Conservation (phyloP, 2,888 invertebrate species). For the Aphodius granarius region DNA sequence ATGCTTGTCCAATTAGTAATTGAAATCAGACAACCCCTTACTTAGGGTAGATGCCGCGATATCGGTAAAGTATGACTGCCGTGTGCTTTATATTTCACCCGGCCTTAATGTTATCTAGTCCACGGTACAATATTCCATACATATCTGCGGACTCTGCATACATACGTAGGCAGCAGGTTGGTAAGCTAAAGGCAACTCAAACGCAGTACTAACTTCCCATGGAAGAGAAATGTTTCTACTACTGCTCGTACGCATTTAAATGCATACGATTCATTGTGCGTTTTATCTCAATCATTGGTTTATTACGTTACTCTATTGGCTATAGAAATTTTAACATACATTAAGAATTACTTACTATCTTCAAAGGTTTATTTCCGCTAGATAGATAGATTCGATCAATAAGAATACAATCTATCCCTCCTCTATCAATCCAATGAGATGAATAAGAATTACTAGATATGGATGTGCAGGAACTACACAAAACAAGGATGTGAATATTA, state of each 20-base stretch:
- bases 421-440: too few species aligned
- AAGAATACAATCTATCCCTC: too few species aligned
- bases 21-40: slow-evolving; percentile 46
- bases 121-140: slow-evolving; percentile 17
- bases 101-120: slow-evolving; percentile 24
- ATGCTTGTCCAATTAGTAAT: slow-evolving; percentile 49
- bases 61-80: slow-evolving; percentile 41
- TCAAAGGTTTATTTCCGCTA: background rate
- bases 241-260: background rate
- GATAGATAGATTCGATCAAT: background rate
- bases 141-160: background rate
- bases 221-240: background rate
- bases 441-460: too few species aligned
- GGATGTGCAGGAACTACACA: too few species aligned
- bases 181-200: background rate
- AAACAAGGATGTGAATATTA: too few species aligned
- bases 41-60: slow-evolving; percentile 45
- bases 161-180: background rate
- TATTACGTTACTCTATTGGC: background rate
- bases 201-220: background rate
- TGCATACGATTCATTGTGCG: background rate
- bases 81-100: slow-evolving; percentile 28
- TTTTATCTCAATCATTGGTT: background rate
- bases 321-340: background rate
- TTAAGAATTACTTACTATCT: background rate